phyloP scores from a whole-genome alignment of 2,888 invertebrate genomes.

The Leptopilina syphax region DNA sequence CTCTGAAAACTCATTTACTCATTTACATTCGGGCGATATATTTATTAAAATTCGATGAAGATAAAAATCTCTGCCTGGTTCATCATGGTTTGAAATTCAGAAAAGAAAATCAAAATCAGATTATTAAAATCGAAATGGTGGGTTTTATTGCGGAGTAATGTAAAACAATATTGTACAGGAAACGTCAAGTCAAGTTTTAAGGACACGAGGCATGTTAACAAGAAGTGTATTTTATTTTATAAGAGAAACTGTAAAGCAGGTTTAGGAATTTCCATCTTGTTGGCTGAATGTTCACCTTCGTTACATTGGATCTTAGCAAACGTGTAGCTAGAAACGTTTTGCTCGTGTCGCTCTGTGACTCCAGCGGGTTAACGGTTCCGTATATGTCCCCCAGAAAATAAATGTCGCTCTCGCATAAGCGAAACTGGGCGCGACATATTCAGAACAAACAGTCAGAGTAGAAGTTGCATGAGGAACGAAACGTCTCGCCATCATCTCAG shows the following conservation, averaged over 20 bases:
- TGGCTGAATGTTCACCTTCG: constrained; percentile 27
- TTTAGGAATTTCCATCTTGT: constrained; percentile 22
- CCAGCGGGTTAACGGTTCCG: constrained; percentile 27
- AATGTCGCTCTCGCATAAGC: constrained; percentile 18
- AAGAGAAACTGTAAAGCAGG: constrained; percentile 17
- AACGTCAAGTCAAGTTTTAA: constrained; percentile 12
- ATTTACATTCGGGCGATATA: not conserved
- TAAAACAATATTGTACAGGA: not conserved
- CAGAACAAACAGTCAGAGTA: constrained; percentile 25
- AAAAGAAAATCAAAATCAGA: too few relatives aligned
- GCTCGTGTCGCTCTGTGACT: constrained; percentile 28
- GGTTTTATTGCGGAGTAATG: not conserved
- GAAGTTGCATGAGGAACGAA: not conserved
- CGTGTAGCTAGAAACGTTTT: constrained; percentile 34
- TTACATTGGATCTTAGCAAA: constrained; percentile 31
- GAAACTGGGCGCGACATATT: constrained; percentile 33
- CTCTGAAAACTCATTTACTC: not conserved
- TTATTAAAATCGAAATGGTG: too few relatives aligned
- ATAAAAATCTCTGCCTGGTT: too few relatives aligned
- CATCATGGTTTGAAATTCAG: too few relatives aligned
- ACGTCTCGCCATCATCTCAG: constrained; percentile 50
- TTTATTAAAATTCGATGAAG: too few relatives aligned
- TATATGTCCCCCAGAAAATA: constrained; percentile 23
- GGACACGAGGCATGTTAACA: constrained; percentile 14
- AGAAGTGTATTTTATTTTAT: constrained; percentile 22